Evolutionary conservation across 2,888 invertebrate genomes (phyloP).

Genomic region (Torymus texanus): DNA sequence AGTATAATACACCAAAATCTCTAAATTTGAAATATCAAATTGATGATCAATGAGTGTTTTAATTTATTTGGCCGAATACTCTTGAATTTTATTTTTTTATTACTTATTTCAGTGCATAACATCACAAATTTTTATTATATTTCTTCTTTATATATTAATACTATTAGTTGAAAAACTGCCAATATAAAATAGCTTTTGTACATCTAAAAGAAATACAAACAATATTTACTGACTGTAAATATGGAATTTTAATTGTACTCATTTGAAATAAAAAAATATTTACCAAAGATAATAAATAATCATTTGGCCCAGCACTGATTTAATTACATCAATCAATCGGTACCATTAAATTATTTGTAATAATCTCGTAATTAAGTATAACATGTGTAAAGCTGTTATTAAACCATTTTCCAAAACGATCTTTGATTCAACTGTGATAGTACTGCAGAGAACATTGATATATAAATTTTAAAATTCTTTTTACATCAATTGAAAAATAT

Average conservation of each 20-base stretch:
- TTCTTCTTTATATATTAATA: conserved; percentile 35
- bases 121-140: conserved; percentile 42
- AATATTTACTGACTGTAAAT: not conserved
- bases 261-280: not conserved
- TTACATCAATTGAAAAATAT: no score
- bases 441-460: conserved; percentile 31
- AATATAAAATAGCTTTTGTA: conserved; percentile 55
- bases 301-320: conserved; percentile 45
- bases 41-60: conserved; percentile 26
- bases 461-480: not conserved
- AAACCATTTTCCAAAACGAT: conserved; percentile 25
- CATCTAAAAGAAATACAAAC: conserved; percentile 43
- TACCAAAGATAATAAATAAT: conserved; percentile 52
- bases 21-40: conserved; percentile 52
- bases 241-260: not conserved
- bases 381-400: conserved; percentile 19
- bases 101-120: conserved; percentile 27
- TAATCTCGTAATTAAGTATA: conserved; percentile 36
- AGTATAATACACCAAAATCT: conserved; percentile 46
- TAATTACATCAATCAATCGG: conserved; percentile 26
- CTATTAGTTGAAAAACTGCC: conserved; percentile 44
- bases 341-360: conserved; percentile 29
- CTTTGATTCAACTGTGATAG: conserved; percentile 12
- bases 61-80: conserved; percentile 29
- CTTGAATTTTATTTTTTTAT: conserved; percentile 11